A percentile compares a stretch with the other conserved stretches of the same genome.
Conservation (phyloP, 2,797 vertebrate genomes). For the Enteromius paludinosus region DNA sequence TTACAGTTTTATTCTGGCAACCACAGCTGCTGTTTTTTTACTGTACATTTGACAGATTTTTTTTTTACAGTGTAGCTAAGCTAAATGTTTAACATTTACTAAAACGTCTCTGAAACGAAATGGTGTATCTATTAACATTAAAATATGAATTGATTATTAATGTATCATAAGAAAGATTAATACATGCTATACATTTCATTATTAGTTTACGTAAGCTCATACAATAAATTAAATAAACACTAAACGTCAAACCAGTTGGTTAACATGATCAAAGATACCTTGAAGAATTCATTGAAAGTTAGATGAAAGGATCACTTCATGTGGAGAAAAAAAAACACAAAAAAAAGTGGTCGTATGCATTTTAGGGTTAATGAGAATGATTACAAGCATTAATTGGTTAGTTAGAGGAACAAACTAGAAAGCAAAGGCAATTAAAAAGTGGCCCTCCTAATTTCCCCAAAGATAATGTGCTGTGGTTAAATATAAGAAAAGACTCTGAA, state of each 20-base stretch:
- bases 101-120: background rate
- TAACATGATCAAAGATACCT: background rate
- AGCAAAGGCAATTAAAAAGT: conserved; percentile 68
- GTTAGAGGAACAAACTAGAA: conserved; percentile 67
- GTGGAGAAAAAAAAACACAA: background rate
- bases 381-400: conserved; percentile 74
- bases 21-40: too few species aligned
- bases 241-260: background rate
- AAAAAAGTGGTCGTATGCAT: background rate
- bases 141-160: background rate
- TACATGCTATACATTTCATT: background rate
- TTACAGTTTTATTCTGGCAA: too few species aligned
- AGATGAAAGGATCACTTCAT: conserved; percentile 19
- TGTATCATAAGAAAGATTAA: background rate
- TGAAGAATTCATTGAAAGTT: background rate
- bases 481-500: conserved; percentile 48
- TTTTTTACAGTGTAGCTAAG: background rate
- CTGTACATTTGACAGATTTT: too few species aligned
- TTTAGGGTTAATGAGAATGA: conserved; percentile 58
- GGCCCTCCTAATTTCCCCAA: conserved; percentile 64
- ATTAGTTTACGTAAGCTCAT: background rate
- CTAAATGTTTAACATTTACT: background rate
- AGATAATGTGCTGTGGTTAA: conserved; percentile 58
- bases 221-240: background rate
- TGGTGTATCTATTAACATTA: background rate